Base-by-base conservation (phyloP, 1,140 invertebrate species). In the Dendroctonus ponderosae region DNA sequence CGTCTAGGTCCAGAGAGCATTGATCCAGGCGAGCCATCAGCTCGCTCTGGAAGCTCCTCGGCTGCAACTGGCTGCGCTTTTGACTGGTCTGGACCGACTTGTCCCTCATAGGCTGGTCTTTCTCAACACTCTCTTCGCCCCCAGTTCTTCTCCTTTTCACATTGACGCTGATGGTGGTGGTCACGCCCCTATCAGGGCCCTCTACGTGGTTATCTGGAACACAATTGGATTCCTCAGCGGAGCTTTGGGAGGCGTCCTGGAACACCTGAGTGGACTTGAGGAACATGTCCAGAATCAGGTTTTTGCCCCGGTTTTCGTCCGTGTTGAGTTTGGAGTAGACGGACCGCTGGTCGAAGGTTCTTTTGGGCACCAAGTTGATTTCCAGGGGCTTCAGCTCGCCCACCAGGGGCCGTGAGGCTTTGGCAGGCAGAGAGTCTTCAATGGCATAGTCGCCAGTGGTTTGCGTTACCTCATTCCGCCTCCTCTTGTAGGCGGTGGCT, bases 271-370 rank as follows among this genome's bases (percentile, higher is more conserved):
- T 71, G 3, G 75, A 77, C 64, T 72, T 76, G 14, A 77, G 62
- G 59, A 77, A 77, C 70, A 76, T 76, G 63, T 76, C 67, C 74
- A 76, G 69, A 46, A 77, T 74, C 0, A 76, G 44, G 46, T 69
- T 52, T 68, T 77, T 75, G 3, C 74, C 75, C 50, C 71, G 57
- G n/a, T 57, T 42, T 70, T 75, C 70, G 15, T 72, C 67, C 8
- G 63, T 64, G 4, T 67, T 70, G 5, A 69, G 70, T 54, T 69
- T 68, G 7, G 68, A 70, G 60, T 52, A 70, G 0, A 69, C 9
- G 12, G 50, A 58, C n/a, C 50, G 50, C 4, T 51, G 26, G 26
- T 51, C 40, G 5, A 51, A 51, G 11, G 49, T 11, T 51, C 26
- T 26, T 26, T 26, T 26, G 26, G 26, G 26, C 26, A 26, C 26